Percentiles rank a stretch among this genome's conserved stretches.
Conservation (phyloP, 2,797 vertebrate genomes). For the Bovichtus diacanthus region DNA sequence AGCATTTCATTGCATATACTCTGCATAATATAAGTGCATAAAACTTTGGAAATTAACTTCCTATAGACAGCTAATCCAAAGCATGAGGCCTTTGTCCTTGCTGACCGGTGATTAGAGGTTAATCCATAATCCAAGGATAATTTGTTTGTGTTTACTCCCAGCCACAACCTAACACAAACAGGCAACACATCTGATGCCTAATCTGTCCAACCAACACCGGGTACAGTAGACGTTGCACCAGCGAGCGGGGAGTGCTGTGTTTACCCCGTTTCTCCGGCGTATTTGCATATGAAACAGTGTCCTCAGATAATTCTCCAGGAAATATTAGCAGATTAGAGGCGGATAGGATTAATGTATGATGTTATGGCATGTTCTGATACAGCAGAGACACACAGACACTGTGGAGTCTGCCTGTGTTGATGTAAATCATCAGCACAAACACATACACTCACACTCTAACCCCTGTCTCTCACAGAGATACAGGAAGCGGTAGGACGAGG, state of each 20-base stretch:
- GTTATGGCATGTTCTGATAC: conserved; percentile 53
- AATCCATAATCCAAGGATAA: conserved; percentile 77
- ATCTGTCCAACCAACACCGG: conserved; percentile 67
- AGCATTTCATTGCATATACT: neutral
- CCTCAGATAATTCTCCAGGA: conserved; percentile 74
- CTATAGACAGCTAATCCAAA: conserved; percentile 31
- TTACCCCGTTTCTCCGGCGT: conserved; percentile 66
- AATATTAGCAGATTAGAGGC: conserved; percentile 75
- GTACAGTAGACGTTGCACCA: conserved; percentile 40
- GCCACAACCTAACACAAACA: conserved; percentile 73
- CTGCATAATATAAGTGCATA: neutral
- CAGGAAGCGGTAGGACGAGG: conserved; percentile 57
- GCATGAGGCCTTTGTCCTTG: conserved; percentile 64
- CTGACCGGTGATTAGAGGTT: conserved; percentile 75
- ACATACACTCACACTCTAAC: conserved; percentile 37
- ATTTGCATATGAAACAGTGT: conserved; percentile 82
- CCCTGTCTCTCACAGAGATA: conserved; percentile 60
- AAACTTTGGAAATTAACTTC: neutral
- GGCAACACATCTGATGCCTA: conserved; percentile 53
- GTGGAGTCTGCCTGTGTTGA: conserved; percentile 30
- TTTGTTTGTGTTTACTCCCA: conserved; percentile 76
- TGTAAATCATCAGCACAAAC: conserved; percentile 44
- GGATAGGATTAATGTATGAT: conserved; percentile 65
- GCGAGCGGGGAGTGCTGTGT: conserved; percentile 61
- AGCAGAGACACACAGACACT: conserved; percentile 25